Evolutionary conservation across 92 coral and sea anemone species (phyloP).

Genomic region (Virgularia gustaviana): DNA sequence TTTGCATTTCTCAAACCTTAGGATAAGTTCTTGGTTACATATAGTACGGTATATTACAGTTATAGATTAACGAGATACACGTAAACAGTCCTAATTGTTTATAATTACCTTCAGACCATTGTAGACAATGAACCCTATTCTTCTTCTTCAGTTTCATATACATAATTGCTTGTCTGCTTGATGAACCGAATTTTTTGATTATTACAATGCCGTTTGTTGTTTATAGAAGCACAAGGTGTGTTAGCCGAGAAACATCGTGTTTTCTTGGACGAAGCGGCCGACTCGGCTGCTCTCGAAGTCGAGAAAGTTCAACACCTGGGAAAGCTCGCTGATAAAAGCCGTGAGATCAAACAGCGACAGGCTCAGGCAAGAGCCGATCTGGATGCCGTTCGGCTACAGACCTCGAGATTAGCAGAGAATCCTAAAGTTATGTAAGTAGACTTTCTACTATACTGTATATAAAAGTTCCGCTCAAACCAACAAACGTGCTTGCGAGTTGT

Average conservation of each 20-base stretch:
- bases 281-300: conserved; percentile 19
- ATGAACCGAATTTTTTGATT: neutral
- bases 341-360: conserved; percentile 26
- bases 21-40: too few relatives aligned
- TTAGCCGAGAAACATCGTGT: conserved; percentile 27
- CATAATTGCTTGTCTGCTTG: neutral
- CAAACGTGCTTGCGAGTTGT: too few relatives aligned
- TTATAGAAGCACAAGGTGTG: conserved; percentile 28
- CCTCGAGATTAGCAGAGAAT: conserved; percentile 3
- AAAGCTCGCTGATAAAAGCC: conserved; percentile 17
- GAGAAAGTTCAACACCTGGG: conserved; percentile 27
- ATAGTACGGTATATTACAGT: neutral
- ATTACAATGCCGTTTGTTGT: neutral
- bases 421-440: neutral
- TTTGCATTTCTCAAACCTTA: neutral
- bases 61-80: too few relatives aligned
- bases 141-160: neutral
- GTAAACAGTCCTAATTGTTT: neutral
- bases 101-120: neutral
- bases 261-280: conserved; percentile 27
- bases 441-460: too few relatives aligned
- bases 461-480: too few relatives aligned
- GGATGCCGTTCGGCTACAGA: conserved; percentile 17
- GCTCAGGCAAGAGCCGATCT: conserved; percentile 23
- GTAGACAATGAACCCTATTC: conserved; percentile 10